Base-by-base conservation (phyloP, 2,797 vertebrate genomes). In the Danio jaintianensis region DNA sequence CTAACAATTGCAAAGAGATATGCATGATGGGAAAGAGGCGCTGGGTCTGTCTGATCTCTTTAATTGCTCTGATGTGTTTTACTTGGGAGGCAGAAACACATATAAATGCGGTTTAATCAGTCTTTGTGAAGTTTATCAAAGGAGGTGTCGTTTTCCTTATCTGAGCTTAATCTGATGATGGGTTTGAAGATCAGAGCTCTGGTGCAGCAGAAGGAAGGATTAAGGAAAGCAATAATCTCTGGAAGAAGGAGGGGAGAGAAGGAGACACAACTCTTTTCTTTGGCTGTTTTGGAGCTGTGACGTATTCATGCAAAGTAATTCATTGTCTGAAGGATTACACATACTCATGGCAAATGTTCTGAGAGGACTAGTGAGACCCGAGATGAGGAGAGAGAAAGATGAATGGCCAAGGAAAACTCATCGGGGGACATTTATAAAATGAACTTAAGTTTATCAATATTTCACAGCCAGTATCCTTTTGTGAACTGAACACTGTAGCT, bases 81-180 rank as follows among this genome's bases (percentile, higher is more conserved):
- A 78, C 79, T 55, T 61, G 48, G 58, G 20, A 78, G 42, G 29
- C 42, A 16, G 71, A 68, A 6, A 81, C 38, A 48, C 58, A 48
- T 22, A 61, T 48, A 68, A n/a, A 68, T 56, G 53, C 52, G 15
- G 29, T 69, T 64, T 80, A 85, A 83, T 81, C 82, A 78, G 69
- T 55, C 70, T 82, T 71, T 71, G 48, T 78, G 81, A 75, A 80
- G 73, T 84, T 85, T 78, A 77, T 81, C 76, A 82, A 81, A 87
- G 66, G 69, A 82, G 73, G 70, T 75, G 86, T 79, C 64, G 68
- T 84, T 18, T 22, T 63, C 68, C 61, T 80, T 81, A 86, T 90
- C 82, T 87, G 43, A 50, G n/a, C 18, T 58, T 86, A 83, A 83
- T 85, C 82, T 74, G 20, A 47, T 75, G 63, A 82, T 67, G 76